Evolutionary conservation across 1,140 invertebrate species (phyloP), one percentile per base, ranked within the genome.

Genomic region (Octopus bimaculoides): DNA sequence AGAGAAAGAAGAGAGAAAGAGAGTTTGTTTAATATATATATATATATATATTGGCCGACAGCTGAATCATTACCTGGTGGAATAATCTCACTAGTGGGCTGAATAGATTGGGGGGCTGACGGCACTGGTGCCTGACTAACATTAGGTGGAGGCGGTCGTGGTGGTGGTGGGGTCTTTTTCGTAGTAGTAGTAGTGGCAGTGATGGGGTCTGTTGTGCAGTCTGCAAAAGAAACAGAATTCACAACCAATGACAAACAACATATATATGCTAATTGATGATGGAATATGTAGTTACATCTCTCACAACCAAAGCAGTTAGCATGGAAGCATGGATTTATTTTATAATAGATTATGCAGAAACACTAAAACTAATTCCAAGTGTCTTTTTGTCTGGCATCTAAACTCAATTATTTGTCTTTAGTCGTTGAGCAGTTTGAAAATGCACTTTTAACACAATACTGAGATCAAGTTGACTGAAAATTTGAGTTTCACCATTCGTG

Each of bases 171-270:
- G 53, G 82, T 69, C 17, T 77, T 79, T 54, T 77, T 79, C n/a
- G 73, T 56, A 56, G 80, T 78, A 20, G 80, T 73, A 12, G 26
- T 54, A 1, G 79, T 17, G 14, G 75, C 77, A 20, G 80, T 41
- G 26, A 81, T n/a, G 26, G 82, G 77, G 54, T 80, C 76, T n/a
- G 78, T 77, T 66, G 81, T 75, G n/a, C 80, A 79, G 71, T 82
- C 79, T 55, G 83, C 84, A 54, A 84, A 84, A 54, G 85, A 77
- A 75, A 56, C 14, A 80, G 54, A 55, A 75, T 56, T 20, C 26
- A 66, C 54, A 77, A 80, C 20, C 52, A 80, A 76, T 54, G 53
- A 56, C 55, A 76, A 54, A 54, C 8, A 56, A 80, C 14, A 53
- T 20, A 79, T 20, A 79, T 41, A 17, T n/a, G 52, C 53, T 53